Conservation (phyloP, 2,888 invertebrate genomes). For the Candidula unifasciata region DNA sequence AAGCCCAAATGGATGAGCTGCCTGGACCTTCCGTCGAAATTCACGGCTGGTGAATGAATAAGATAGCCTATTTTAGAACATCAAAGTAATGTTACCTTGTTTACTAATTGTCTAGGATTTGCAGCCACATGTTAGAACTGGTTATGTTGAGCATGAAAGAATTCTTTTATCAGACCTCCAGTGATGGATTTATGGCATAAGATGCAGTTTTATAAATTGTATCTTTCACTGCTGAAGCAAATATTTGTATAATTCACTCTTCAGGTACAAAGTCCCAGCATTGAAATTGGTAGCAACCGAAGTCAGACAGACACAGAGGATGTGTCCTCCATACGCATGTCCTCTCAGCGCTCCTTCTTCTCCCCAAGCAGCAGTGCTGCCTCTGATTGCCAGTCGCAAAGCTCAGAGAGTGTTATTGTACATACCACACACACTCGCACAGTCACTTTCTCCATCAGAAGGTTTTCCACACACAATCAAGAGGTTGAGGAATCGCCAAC, state of each 20-base stretch:
- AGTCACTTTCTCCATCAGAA: conserved; percentile 75
- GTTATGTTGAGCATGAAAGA: too few relatives aligned
- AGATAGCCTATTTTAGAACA: too few relatives aligned
- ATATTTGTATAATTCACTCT: too few relatives aligned
- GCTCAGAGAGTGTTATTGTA: conserved; percentile 74
- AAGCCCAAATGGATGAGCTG: too few relatives aligned
- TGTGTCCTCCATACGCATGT: conserved; percentile 50
- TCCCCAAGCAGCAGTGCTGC: conserved; percentile 70
- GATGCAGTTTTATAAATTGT: too few relatives aligned
- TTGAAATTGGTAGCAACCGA: conserved; percentile 53
- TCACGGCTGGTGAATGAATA: too few relatives aligned
- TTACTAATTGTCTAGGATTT: too few relatives aligned
- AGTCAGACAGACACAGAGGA: conserved; percentile 55
- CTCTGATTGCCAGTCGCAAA: conserved; percentile 64
- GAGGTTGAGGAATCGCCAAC: conserved; percentile 64
- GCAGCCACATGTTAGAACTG: too few relatives aligned
- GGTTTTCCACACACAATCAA: conserved; percentile 69
- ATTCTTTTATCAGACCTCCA: too few relatives aligned
- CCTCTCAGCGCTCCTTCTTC: conserved; percentile 70
- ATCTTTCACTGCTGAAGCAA: background rate
- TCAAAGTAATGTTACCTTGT: too few relatives aligned
- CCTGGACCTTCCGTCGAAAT: too few relatives aligned
- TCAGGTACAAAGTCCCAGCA: conserved; percentile 54
- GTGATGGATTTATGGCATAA: too few relatives aligned
- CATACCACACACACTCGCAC: conserved; percentile 75